These are phyloP conservation scores for Lingula anatina DNA, from an alignment of 2,888 invertebrate genomes.

Conservation along the genomic window DNA sequence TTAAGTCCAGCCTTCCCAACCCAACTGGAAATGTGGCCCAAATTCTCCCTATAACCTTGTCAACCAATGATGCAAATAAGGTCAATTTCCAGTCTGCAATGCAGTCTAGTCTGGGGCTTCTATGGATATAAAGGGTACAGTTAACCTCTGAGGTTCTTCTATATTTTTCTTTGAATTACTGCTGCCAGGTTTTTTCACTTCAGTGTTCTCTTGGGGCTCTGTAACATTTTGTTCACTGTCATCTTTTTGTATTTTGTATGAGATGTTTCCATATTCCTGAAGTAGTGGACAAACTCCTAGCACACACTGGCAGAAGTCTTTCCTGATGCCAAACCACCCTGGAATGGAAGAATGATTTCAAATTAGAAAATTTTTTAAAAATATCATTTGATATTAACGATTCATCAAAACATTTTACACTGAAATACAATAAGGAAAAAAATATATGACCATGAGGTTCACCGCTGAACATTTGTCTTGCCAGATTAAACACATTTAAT, in stretches of 20 bases:
- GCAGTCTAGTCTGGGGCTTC: constrained; percentile 44
- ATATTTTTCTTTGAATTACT: constrained; percentile 10
- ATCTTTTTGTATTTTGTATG: constrained; percentile 60
- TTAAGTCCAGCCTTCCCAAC: too few species aligned
- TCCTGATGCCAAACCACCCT: constrained; percentile 99
- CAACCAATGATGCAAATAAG: too few species aligned
- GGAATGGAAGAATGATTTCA: constrained; percentile 50
- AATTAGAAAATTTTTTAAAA: too few species aligned
- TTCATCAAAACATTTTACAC: too few species aligned
- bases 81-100: too few species aligned
- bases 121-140: constrained; percentile 39
- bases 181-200: constrained; percentile 8
- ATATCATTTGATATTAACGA: too few species aligned
- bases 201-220: constrained; percentile 6
- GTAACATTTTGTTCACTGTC: constrained; percentile 16
- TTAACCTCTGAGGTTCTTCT: constrained; percentile 54
- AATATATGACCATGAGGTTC: too few species aligned
- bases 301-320: constrained; percentile 96
- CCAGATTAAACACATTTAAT: too few species aligned
- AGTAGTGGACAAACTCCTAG: constrained; percentile 88
- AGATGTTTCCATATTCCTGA: constrained; percentile 98
- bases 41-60: too few species aligned
- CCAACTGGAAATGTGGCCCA: too few species aligned
- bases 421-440: too few species aligned
- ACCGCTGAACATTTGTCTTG: too few species aligned